Evolutionary conservation across 2,888 invertebrate species (phyloP), one percentile per base, ranked within the genome.

Genomic region (Torymus auratus): DNA sequence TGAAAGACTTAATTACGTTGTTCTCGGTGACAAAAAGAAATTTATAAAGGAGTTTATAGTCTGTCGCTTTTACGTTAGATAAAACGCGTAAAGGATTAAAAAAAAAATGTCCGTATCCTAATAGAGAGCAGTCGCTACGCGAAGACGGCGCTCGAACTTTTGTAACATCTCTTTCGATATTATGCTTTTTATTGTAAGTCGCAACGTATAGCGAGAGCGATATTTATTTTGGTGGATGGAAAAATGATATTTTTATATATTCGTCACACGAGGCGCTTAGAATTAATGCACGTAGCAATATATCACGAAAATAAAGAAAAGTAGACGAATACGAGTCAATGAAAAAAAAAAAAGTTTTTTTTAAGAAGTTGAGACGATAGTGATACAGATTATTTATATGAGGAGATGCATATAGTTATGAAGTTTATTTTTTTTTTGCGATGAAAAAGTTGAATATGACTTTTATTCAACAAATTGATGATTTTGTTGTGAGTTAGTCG

Each of bases 241-340:
- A 76, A 20, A 80, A 83, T 75, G 71, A 74, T 77, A 79, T 84
- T 86, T 85, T 84, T 85, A 83, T 84, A 82, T 80, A 73, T 72
- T 76, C 61, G 61, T 56, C 71, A 77, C 61, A 67, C 61, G 28
- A 72, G 62, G 64, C 81, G 58, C 61, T 68, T 77, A 77, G 64
- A 77, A 69, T 70, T 76, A 76, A 73, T 69, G 77, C 77, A 81
- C 80, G 11, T 72, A 72, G 76, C 61, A 72, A 71, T 71, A 67
- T 68, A 58, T 41, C n/a, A 69, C 10, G 20, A 70, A 64, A 70
- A 61, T 20, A 68, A 52, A 52, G 15, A 13, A 60, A 78, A 73
- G 56, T 72, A 55, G n/a, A 64, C 17, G 28, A 62, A n/a, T 17
- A 12, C 56, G 28, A 77, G 28, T 53, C n/a, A 71, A 52, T 3